Percentiles rank a stretch among this genome's conserved stretches.
Conservation (phyloP, 2,888 invertebrate species). For the Caenorhabditis plicata region DNA sequence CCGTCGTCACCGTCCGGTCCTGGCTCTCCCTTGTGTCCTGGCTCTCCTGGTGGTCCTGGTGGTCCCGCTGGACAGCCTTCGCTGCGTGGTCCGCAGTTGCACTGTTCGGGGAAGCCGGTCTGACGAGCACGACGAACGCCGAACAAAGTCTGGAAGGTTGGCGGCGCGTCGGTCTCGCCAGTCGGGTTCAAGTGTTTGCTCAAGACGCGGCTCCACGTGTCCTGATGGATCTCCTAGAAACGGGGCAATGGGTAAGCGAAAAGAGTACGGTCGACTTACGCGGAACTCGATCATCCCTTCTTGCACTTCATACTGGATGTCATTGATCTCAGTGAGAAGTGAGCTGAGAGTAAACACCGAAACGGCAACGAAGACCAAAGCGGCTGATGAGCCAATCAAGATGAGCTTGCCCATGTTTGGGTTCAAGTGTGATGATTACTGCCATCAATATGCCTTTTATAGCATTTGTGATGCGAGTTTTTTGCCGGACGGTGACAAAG, state of each 20-base stretch:
- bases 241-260: no score
- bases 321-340: slow-evolving; percentile 37
- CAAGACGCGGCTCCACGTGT: slow-evolving; percentile 38
- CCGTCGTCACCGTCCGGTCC: slow-evolving; percentile 43
- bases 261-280: no score
- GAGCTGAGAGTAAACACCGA: slow-evolving; percentile 32
- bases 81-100: slow-evolving; percentile 43
- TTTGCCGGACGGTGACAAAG: no score
- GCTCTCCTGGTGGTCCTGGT: slow-evolving; percentile 44
- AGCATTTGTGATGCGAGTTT: no score
- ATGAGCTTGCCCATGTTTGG: slow-evolving; percentile 36
- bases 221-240: slow-evolving; percentile 35
- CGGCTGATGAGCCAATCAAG: slow-evolving; percentile 32
- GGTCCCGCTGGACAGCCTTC: slow-evolving; percentile 48
- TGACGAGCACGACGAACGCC: slow-evolving; percentile 37
- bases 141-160: slow-evolving; percentile 45
- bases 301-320: slow-evolving; percentile 36
- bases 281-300: slow-evolving; percentile 43
- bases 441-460: slow-evolving; percentile 1
- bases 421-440: no score
- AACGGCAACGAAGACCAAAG: slow-evolving; percentile 26
- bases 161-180: slow-evolving; percentile 28
- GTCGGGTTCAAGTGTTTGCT: slow-evolving; percentile 38
- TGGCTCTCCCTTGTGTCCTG: slow-evolving; percentile 35
- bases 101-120: slow-evolving; percentile 40